Evolutionary conservation across 2,797 vertebrate species (phyloP).

Genomic region (Hozukius guyotensis): DNA sequence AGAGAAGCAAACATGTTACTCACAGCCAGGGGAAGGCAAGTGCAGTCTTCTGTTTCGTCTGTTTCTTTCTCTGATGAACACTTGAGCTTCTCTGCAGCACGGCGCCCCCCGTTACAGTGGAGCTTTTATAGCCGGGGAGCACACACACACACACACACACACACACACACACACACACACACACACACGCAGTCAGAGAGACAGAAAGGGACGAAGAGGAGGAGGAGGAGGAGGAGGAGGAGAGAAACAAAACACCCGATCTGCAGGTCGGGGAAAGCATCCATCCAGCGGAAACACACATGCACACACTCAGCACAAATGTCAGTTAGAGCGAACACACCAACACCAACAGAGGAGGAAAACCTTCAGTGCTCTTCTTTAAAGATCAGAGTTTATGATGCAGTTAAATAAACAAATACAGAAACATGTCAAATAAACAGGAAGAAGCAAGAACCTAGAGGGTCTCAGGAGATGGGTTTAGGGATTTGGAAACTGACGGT

Average conservation of each 20-base stretch:
- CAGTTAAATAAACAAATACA: background rate
- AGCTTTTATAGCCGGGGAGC: constrained; percentile 51
- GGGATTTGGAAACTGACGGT: no score
- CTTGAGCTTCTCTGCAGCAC: constrained; percentile 56
- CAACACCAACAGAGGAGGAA: background rate
- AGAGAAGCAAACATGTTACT: constrained; percentile 43
- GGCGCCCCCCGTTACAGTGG: background rate
- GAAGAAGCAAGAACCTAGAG: background rate
- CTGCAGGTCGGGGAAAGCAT: constrained; percentile 15
- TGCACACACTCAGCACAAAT: constrained; percentile 60
- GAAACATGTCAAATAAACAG: background rate
- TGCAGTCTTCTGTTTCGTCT: constrained; percentile 3
- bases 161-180: background rate
- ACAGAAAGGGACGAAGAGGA: background rate
- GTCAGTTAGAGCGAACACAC: background rate
- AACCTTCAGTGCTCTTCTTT: background rate
- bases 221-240: background rate
- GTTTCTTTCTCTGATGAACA: constrained; percentile 9
- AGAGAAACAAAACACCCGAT: constrained; percentile 13
- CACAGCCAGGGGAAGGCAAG: constrained; percentile 37
- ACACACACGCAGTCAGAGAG: background rate
- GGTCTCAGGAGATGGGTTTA: background rate
- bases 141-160: background rate
- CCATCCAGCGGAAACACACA: constrained; percentile 48
- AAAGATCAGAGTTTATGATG: background rate